Evolutionary conservation across 2,888 invertebrate species (phyloP), one percentile per base, ranked within the genome.

Genomic region (Pandemis cinnamomeana): DNA sequence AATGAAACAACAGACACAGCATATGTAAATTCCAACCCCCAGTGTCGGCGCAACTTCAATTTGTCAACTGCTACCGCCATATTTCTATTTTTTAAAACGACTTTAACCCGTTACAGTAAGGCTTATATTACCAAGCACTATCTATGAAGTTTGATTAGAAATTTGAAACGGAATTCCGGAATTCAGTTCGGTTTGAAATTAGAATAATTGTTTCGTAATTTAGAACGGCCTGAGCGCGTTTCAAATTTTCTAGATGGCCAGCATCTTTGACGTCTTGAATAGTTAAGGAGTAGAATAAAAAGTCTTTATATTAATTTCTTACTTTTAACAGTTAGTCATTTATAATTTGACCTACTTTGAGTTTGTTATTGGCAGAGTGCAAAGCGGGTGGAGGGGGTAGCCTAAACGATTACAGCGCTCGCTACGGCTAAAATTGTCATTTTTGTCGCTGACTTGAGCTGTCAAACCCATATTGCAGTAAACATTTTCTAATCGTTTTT

Each of bases 11-110:
- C 86, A 69, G 71, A 71, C 60, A 70, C 67, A 83, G 82, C 87
- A 84, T 85, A 91, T 90, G 90, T 88, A 90, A 90, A 91, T 91
- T 86, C 80, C 79, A 81, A 84, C 80, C 86, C 86, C 86, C 81
- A 67, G 79, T 73, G 82, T 78, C 84, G 80, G 84, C 82, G 82
- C 86, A 83, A 86, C 88, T 90, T 87, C 89, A 90, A 91, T 91
- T 91, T 91, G 91, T 91, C 90, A 89, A 86, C 81, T 82, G 77
- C 81, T 79, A 71, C 77, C 77, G 76, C 78, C 78, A 80, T 80
- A 82, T 78, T 81, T 76, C 70, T 71, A 71, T 76, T 81, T 83
- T 83, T 81, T 77, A 58, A 58, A 58, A 10, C 15, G n/a, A 48
- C 76, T 72, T 79, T 81, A 77, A 68, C 53, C 58, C 71, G 44